Conservation (phyloP, 1,140 invertebrate genomes). For the Anthonomus grandis region DNA sequence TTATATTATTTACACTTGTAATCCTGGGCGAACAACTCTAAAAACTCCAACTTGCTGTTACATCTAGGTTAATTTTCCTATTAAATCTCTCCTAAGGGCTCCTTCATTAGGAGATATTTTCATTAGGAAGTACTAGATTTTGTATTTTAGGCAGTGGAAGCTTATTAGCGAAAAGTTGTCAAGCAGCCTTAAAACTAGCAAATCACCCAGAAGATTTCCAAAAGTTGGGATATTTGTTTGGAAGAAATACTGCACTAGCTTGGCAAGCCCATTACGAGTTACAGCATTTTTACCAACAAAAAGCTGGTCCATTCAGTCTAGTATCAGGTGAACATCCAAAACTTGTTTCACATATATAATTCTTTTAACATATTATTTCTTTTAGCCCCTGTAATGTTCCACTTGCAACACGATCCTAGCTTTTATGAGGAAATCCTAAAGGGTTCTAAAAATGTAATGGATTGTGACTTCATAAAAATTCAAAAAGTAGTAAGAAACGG, state of each 20-base stretch:
- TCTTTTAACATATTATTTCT: not conserved
- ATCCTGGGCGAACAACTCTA: too few relatives aligned
- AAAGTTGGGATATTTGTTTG: slow-evolving; percentile 79
- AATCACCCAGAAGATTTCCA: slow-evolving; percentile 68
- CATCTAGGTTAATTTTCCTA: too few relatives aligned
- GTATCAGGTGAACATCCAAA: slow-evolving; percentile 52
- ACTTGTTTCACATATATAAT: too few relatives aligned
- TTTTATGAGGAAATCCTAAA: slow-evolving; percentile 69
- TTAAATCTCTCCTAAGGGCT: too few relatives aligned
- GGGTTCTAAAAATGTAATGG: slow-evolving; percentile 63
- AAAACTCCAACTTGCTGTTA: too few relatives aligned
- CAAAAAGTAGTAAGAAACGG: slow-evolving; percentile 54
- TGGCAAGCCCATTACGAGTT: slow-evolving; percentile 74
- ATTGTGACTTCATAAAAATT: slow-evolving; percentile 65
- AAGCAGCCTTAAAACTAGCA: slow-evolving; percentile 77
- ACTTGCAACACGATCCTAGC: slow-evolving; percentile 68
- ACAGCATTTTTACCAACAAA: slow-evolving; percentile 23
- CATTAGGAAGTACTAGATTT: too few relatives aligned
- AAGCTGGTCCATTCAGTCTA: slow-evolving; percentile 57
- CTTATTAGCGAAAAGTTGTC: slow-evolving; percentile 63
- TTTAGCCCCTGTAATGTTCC: slow-evolving; percentile 74
- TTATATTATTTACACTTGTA: too few relatives aligned
- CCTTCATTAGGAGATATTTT: too few relatives aligned
- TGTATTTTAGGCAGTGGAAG: slow-evolving; percentile 20
- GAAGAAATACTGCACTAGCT: slow-evolving; percentile 82